Evolutionary conservation across 2,888 invertebrate genomes (phyloP).

Genomic region (Ophion slaviceki): DNA sequence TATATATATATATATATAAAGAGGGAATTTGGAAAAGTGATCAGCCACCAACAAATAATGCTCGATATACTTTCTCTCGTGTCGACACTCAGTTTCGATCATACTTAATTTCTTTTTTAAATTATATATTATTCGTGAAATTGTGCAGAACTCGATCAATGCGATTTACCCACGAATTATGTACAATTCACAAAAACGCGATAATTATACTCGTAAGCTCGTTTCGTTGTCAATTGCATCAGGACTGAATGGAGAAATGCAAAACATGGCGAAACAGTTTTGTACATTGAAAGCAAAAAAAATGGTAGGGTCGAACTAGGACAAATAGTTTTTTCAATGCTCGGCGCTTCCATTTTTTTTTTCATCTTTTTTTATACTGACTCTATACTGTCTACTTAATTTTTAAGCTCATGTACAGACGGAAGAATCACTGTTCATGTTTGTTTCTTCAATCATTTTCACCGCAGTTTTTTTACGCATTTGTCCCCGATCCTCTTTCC

Average conservation of each 20-base stretch:
- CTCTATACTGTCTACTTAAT: slow-evolving; percentile 32
- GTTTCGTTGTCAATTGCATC: slow-evolving; percentile 23
- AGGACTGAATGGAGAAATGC: slow-evolving; percentile 1
- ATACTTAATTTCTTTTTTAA: background rate
- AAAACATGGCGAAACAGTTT: slow-evolving; percentile 2
- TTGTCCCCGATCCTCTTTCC: slow-evolving; percentile 46
- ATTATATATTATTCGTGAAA: background rate
- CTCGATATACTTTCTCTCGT: background rate
- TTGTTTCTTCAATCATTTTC: slow-evolving; percentile 28
- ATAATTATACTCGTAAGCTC: slow-evolving; percentile 4
- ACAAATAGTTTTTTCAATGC: slow-evolving; percentile 4
- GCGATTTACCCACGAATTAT: background rate
- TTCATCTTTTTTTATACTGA: slow-evolving; percentile 12
- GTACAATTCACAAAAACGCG: background rate
- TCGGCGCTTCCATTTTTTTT: slow-evolving; percentile 15
- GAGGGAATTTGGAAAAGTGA: background rate
- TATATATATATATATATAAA: background rate
- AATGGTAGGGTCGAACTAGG: slow-evolving; percentile 2
- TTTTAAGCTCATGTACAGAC: slow-evolving; percentile 51
- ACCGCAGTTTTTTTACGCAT: slow-evolving; percentile 47
- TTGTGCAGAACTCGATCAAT: background rate
- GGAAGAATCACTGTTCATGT: slow-evolving; percentile 47
- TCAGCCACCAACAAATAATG: background rate
- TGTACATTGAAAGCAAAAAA: slow-evolving; percentile 22
- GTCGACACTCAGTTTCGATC: background rate